phyloP scores from a whole-genome alignment of 1,140 invertebrate genomes.

The Frieseomelitta varia region DNA sequence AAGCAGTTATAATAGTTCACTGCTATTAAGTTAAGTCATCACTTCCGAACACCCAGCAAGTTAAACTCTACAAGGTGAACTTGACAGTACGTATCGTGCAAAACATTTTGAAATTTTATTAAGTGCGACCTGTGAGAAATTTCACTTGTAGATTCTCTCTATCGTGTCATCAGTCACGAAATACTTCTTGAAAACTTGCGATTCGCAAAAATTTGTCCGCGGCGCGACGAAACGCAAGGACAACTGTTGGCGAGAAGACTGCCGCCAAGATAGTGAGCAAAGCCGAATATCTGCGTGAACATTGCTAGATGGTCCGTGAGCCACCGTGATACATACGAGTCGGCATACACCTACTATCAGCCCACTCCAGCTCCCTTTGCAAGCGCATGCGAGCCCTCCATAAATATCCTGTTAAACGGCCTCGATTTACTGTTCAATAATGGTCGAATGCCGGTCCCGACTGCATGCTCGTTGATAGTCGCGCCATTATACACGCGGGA shows the following conservation, averaged over 20 bases:
- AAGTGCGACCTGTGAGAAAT: too few relatives aligned
- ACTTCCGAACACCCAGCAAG: too few relatives aligned
- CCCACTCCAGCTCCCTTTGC: constrained; percentile 57
- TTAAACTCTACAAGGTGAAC: too few relatives aligned
- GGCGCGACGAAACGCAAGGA: too few relatives aligned
- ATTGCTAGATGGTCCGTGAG: constrained; percentile 76
- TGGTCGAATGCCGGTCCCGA: constrained; percentile 69
- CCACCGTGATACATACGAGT: constrained; percentile 61
- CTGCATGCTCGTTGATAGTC: constrained; percentile 69
- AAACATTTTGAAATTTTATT: too few relatives aligned
- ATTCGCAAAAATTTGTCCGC: too few relatives aligned
- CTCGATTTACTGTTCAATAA: constrained; percentile 78
- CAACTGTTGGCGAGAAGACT: background rate
- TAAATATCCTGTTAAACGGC: constrained; percentile 79
- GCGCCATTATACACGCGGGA: constrained; percentile 52
- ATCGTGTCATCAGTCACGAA: too few relatives aligned
- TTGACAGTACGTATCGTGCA: too few relatives aligned
- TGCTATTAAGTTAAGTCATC: too few relatives aligned
- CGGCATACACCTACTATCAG: constrained; percentile 60
- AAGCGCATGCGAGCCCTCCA: constrained; percentile 62
- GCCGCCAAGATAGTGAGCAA: background rate
- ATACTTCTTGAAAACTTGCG: too few relatives aligned
- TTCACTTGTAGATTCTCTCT: too few relatives aligned
- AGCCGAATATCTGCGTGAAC: constrained; percentile 59
- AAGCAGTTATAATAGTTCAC: too few relatives aligned